phyloP scores from a whole-genome alignment of 2,888 invertebrate species.

The Brachylomia viminalis region DNA sequence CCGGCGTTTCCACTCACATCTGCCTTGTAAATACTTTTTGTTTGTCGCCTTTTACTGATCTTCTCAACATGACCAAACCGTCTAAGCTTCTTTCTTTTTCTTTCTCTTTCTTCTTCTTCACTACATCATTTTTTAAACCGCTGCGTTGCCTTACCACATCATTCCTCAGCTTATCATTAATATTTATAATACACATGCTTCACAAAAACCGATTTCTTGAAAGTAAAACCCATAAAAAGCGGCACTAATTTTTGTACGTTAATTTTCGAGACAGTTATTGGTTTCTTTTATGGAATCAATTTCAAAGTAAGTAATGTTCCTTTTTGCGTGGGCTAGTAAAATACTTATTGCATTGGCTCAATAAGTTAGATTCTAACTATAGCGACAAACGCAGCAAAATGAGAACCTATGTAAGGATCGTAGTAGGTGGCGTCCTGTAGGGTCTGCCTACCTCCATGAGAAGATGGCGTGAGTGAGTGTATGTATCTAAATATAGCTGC shows the following conservation, averaged over 20 bases:
- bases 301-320: not conserved
- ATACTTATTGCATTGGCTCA: not conserved
- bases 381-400: not conserved
- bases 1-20: too few species aligned
- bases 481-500: not conserved
- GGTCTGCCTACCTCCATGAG: not conserved
- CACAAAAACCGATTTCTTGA: not conserved
- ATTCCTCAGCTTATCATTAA: too few species aligned
- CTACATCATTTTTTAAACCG: too few species aligned
- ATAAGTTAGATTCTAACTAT: not conserved
- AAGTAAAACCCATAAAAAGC: not conserved
- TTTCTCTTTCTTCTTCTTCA: too few species aligned
- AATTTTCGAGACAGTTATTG: not conserved
- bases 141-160: too few species aligned
- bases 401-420: not conserved
- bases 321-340: not conserved
- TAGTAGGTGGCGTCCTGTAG: not conserved
- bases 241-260: not conserved
- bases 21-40: too few species aligned
- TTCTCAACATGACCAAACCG: too few species aligned
- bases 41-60: too few species aligned
- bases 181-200: too few species aligned
- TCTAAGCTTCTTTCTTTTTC: too few species aligned
- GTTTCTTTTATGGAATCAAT: not conserved
- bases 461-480: not conserved